Evolutionary conservation across 37 sponge, comb jelly and placozoan species (phyloP), one percentile per base, ranked within the genome.

Genomic region (Eunapius fragilis): DNA sequence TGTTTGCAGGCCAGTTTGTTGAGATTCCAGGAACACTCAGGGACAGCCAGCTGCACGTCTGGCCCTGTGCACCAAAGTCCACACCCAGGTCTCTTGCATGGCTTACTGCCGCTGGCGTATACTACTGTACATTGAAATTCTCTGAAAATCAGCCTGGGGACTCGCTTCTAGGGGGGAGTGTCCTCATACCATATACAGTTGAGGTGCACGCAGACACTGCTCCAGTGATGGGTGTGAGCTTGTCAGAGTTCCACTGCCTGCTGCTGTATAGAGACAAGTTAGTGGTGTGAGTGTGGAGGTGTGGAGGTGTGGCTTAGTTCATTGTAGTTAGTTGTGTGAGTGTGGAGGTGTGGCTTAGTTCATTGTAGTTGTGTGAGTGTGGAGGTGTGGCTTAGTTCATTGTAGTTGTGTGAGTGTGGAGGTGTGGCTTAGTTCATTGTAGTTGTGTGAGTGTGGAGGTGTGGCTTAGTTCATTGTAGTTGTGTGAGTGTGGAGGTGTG

Each of bases 231-330:
- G 88, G 83, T 26, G 76, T 94, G 80, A 68, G 74, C 26, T 81
- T 96, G 69, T 92, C 97, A 12, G 84, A 93, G 77, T 97, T 97
- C 74, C 97, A 97, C 82, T 84, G 85, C 68, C 23, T 97, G 7
- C 79, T 97, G 31, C 85, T 91, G 31, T 95, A 87, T 74, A 89
- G 86, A 69, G 97, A 97, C 87, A 89, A 90, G 92, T 97, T 69
- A 25, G 89, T 11, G 68, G 7, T 33, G 38, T n/a, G n/a, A n/a
- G n/a, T n/a, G n/a, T n/a, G n/a, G n/a, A n/a, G n/a, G n/a, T n/a
- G n/a, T n/a, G n/a, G n/a, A n/a, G n/a, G n/a, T n/a, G n/a, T n/a
- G n/a, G n/a, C n/a, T n/a, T n/a, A n/a, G n/a, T n/a, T n/a, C n/a
- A n/a, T n/a, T n/a, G n/a, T n/a, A n/a, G n/a, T n/a, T n/a, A n/a